These are phyloP conservation scores for Podarcis muralis DNA, from an alignment of 2,113 vertebrate species.

Conservation along the genomic window DNA sequence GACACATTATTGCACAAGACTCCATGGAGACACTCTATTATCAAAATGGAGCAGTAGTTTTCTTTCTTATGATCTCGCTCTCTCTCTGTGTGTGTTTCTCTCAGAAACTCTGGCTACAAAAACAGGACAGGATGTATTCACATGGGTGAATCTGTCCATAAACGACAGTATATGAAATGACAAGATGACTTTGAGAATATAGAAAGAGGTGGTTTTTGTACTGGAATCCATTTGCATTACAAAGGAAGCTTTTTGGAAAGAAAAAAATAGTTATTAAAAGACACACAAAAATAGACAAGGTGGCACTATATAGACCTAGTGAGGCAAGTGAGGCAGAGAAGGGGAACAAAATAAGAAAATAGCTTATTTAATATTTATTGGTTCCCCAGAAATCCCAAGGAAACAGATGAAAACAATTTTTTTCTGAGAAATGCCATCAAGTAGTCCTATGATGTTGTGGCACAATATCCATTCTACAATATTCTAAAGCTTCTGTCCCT, in stretches of 20 bases:
- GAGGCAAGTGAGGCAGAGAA: neutral
- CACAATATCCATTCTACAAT: neutral
- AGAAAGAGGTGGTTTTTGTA: constrained; percentile 33
- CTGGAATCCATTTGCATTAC: constrained; percentile 34
- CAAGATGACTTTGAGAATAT: constrained; percentile 40
- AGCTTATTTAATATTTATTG: constrained; percentile 16
- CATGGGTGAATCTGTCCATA: constrained; percentile 28
- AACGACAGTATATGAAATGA: constrained; percentile 38
- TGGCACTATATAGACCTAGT: neutral
- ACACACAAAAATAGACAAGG: neutral
- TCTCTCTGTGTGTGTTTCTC: neutral
- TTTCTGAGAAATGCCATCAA: neutral
- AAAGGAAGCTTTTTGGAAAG: neutral
- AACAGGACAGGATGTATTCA: constrained; percentile 8
- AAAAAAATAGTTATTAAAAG: constrained; percentile 28
- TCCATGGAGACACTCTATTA: neutral
- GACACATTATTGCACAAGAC: neutral
- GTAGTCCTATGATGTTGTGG: neutral
- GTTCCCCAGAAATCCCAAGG: neutral
- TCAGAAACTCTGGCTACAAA: neutral
- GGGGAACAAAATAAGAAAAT: neutral
- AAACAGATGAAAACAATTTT: neutral
- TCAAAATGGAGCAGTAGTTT: neutral
- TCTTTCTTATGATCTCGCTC: neutral
- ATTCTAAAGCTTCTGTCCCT: neutral